Conservation (phyloP, 2,888 invertebrate genomes). For the Bombyx huttoni region DNA sequence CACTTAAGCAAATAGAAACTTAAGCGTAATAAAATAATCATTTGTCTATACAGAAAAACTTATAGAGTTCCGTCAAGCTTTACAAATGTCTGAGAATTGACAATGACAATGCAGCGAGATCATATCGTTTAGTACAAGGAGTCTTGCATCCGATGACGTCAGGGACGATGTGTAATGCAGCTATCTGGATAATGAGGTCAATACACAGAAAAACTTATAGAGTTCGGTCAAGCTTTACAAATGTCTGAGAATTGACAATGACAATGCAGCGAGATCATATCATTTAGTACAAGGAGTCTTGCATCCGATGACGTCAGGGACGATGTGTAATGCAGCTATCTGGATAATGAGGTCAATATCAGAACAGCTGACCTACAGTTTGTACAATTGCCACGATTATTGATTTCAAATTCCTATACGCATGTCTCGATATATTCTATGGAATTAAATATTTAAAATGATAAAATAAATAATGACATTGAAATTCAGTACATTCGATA, state of each 20-base stretch:
- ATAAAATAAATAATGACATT: no score
- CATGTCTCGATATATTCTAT: not conserved
- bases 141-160: constrained; percentile 1
- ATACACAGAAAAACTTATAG: no score
- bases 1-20: no score
- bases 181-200: constrained; percentile 49
- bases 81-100: not conserved
- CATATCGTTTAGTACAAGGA: not conserved
- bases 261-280: not conserved
- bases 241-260: not conserved
- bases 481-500: no score
- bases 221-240: not conserved
- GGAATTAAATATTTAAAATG: no score
- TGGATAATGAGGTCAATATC: constrained; percentile 56
- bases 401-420: not conserved
- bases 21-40: no score
- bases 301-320: constrained; percentile 1
- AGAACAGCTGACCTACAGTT: constrained; percentile 38
- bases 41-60: no score
- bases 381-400: constrained; percentile 1
- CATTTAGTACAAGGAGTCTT: not conserved
- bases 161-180: constrained; percentile 1
- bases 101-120: not conserved
- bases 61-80: not conserved
- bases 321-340: constrained; percentile 15